Evolutionary conservation across 2,113 vertebrate genomes (phyloP).

Genomic region (Neodon shergylaensis): DNA sequence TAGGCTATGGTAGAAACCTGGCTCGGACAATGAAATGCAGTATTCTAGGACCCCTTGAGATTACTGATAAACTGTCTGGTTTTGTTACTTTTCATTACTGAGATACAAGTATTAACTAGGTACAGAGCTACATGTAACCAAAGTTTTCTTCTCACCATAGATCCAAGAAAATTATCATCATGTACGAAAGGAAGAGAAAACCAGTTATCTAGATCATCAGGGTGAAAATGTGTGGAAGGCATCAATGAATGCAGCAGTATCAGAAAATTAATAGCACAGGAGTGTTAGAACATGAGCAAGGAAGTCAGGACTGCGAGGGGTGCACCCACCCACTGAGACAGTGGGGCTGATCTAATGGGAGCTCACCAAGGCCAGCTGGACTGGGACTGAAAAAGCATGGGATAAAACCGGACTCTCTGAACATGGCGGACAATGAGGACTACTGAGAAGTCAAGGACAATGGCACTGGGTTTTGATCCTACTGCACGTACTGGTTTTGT

Average conservation of each 20-base stretch:
- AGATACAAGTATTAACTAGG: background rate
- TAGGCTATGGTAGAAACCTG: background rate
- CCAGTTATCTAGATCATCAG: background rate
- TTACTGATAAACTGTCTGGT: background rate
- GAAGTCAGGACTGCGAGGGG: too few species aligned
- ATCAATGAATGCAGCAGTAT: background rate
- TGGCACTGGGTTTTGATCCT: too few species aligned
- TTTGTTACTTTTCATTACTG: background rate
- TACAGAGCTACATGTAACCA: background rate
- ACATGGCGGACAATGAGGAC: too few species aligned
- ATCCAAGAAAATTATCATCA: background rate
- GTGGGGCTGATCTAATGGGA: too few species aligned
- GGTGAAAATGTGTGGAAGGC: background rate
- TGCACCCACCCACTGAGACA: too few species aligned
- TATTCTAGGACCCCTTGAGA: background rate
- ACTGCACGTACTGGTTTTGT: too few species aligned
- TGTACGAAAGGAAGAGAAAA: background rate
- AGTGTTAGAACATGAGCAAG: too few species aligned
- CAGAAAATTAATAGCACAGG: accelerated
- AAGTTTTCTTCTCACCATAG: background rate
- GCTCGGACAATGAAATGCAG: background rate
- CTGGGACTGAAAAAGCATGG: too few species aligned
- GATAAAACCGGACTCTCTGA: too few species aligned
- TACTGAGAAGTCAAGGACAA: too few species aligned
- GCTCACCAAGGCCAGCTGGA: too few species aligned